Base-by-base conservation (phyloP, 2,797 vertebrate genomes). In the Poeciliopsis presidionis region DNA sequence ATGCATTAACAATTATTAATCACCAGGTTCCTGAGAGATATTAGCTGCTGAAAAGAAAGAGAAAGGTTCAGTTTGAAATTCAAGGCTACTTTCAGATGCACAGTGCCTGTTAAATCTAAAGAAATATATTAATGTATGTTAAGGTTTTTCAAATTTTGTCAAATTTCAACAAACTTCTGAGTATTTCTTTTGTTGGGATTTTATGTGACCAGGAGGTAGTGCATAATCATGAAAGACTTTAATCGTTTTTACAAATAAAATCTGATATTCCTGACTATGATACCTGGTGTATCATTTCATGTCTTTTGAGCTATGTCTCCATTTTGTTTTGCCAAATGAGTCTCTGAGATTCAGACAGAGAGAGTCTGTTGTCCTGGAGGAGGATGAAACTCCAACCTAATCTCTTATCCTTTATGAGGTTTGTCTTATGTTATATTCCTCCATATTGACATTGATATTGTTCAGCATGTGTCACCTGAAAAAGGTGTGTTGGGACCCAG, bases 1-100 rank as follows among this genome's bases (percentile, higher is more conserved):
- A 80, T 80, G 88, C 86, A 92, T 93, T 79, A 79, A 76, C 43
- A 30, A 72, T 61, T 79, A 80, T 74, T 80, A 74, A 79, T 69
- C 76, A 47, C 43, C 55, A 73, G 25, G 46, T 78, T 77, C 73
- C 69, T 85, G 74, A 45, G 78, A 70, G 86, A 79, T 39, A 76
- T 72, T 79, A 84, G 72, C 41, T 53, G 70, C 5, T 59, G 2
- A 74, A 81, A n/a, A 80, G 0, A 1, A 45, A 46, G 12, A 59
- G 9, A 55, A 79, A 49, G 47, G 20, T 7, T n/a, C 13, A 3
- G 41, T 69, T 69, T 43, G 36, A 69, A 43, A 69, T 41, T 11
- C 2, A 69, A 69, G 39, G 39, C 16, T 30, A 20, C 9, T 30
- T 65, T 70, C 63, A 61, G 59, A 75, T 74, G 39, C 43, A 69